phyloP scores from a whole-genome alignment of 2,113 vertebrate genomes.

The Callospermophilus lateralis region DNA sequence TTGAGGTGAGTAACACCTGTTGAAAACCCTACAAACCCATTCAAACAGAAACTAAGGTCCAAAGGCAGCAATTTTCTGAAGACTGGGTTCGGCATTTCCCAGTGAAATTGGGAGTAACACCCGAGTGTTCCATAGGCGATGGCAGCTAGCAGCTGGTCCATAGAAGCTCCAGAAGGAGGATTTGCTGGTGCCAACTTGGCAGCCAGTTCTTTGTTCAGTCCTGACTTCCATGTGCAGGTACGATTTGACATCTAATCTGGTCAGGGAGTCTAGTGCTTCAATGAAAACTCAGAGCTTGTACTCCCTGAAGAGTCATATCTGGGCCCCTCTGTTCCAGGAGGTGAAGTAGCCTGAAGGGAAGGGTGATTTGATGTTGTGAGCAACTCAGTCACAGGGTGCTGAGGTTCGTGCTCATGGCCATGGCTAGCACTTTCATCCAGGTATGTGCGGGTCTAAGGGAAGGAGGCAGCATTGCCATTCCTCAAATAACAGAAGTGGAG shows the following conservation, averaged over 20 bases:
- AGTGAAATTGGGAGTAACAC: not conserved
- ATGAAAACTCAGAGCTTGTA: not conserved
- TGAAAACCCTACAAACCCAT: not conserved
- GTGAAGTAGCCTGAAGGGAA: not conserved
- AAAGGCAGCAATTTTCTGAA: not conserved
- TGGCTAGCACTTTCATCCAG: not conserved
- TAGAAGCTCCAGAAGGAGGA: not conserved
- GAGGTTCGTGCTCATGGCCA: not conserved
- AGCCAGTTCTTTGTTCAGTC: not conserved
- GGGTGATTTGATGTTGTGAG: not conserved
- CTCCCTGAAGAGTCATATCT: not conserved
- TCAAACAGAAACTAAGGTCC: not conserved
- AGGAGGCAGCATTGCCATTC: too few species aligned
- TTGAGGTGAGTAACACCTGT: not conserved
- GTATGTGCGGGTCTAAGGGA: fast-evolving
- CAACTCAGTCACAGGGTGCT: too few species aligned
- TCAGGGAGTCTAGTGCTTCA: not conserved
- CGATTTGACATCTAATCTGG: not conserved
- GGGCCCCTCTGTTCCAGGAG: not conserved
- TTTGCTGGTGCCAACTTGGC: not conserved
- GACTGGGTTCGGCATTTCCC: not conserved
- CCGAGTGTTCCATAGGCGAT: not conserved
- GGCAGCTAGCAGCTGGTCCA: not conserved
- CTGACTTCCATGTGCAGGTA: not conserved
- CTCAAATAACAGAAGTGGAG: not conserved